Evolutionary conservation across 53 echinoderm and acorn worm genomes (phyloP).

Genomic region (Apostichopus leukothele): DNA sequence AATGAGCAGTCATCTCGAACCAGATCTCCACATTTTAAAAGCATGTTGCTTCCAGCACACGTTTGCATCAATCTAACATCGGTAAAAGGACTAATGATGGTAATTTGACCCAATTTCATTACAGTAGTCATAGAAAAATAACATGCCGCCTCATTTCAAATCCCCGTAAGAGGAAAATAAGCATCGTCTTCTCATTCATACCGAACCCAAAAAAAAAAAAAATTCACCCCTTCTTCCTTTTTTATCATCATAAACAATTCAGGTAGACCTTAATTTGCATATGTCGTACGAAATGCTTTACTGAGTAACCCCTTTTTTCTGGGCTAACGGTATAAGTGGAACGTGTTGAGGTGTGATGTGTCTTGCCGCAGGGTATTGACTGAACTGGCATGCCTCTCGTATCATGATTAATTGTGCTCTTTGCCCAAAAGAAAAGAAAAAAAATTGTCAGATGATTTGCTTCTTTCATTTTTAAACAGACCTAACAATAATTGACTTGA

Average conservation of each 20-base stretch:
- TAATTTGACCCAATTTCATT: conserved; percentile 43
- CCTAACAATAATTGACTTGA: too few relatives aligned
- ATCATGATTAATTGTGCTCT: conserved; percentile 18
- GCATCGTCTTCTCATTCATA: conserved; percentile 26
- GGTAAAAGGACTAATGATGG: conserved; percentile 22
- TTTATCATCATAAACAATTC: conserved; percentile 3
- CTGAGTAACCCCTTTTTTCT: conserved; percentile 27
- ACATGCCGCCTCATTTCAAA: neutral
- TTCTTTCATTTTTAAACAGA: neutral
- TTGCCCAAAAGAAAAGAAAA: neutral
- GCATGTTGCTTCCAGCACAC: conserved; percentile 4
- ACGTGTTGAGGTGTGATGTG: conserved; percentile 41
- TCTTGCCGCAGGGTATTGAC: conserved; percentile 40
- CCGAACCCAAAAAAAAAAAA: neutral
- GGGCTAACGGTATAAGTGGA: conserved; percentile 30
- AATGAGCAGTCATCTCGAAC: conserved; percentile 18
- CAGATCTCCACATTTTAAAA: conserved; percentile 31
- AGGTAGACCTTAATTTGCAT: conserved; percentile 24
- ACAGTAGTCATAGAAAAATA: neutral
- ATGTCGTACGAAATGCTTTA: neutral
- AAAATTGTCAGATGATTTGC: conserved; percentile 4
- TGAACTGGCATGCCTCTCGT: conserved; percentile 3
- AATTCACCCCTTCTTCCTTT: neutral
- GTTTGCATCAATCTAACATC: neutral
- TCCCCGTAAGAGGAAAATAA: neutral